Conservation (phyloP, 2,888 invertebrate species). For the Nowickia ferox region DNA sequence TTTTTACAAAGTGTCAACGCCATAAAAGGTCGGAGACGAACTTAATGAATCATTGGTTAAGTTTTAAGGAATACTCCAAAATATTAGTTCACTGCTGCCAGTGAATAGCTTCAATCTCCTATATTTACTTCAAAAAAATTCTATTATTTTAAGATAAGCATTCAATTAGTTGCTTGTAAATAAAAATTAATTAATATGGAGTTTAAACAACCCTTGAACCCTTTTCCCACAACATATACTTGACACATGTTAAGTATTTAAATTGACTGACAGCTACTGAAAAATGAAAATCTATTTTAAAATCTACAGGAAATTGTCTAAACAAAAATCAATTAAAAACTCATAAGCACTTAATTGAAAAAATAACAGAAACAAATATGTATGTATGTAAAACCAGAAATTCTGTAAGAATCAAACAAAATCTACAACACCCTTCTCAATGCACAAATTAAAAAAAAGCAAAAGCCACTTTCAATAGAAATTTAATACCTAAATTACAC, state of each 20-base stretch:
- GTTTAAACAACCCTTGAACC: background rate
- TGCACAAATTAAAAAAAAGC: background rate
- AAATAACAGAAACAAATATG: background rate
- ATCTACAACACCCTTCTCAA: background rate
- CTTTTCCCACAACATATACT: background rate
- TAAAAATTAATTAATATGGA: background rate
- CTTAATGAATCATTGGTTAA: background rate
- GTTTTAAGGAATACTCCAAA: no score
- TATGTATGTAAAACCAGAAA: conserved; percentile 2
- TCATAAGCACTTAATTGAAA: conserved; percentile 18
- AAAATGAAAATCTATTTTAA: conserved; percentile 23
- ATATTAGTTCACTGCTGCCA: no score
- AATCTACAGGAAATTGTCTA: conserved; percentile 9
- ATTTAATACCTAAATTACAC: conserved; percentile 23
- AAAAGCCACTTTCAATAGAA: background rate
- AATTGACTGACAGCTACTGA: conserved; percentile 36
- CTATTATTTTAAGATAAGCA: background rate
- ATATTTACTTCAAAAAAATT: background rate
- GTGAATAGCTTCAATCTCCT: no score
- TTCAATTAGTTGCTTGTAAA: background rate
- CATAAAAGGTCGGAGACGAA: background rate
- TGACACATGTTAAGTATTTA: conserved; percentile 21
- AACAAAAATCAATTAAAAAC: conserved; percentile 30
- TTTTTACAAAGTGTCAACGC: background rate
- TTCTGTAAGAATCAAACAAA: background rate